These are phyloP conservation scores for Andrena trimmerana DNA, from an alignment of 2,888 invertebrate species.

Conservation along the genomic window DNA sequence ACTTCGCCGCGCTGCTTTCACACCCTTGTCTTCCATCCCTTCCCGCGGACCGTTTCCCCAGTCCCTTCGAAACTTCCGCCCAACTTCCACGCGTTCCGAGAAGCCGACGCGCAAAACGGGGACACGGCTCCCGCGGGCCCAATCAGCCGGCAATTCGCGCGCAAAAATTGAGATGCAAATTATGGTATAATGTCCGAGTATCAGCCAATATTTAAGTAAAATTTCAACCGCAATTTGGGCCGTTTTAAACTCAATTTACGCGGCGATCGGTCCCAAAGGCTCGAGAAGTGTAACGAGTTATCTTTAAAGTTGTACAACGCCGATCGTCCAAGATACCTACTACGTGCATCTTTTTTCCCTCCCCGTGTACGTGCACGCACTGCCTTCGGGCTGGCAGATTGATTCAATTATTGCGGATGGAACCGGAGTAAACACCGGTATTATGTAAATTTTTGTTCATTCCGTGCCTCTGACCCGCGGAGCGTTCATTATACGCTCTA, in stretches of 20 bases:
- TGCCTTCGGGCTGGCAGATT: conserved; percentile 15
- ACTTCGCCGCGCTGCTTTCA: conserved; percentile 60
- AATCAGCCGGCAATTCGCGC: conserved; percentile 36
- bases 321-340: conserved; percentile 26
- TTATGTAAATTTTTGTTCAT: conserved; percentile 58
- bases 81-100: conserved; percentile 11
- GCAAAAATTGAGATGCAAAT: conserved; percentile 41
- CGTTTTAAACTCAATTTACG: conserved; percentile 47
- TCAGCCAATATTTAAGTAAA: conserved; percentile 18
- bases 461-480: conserved; percentile 38
- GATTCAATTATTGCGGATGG: conserved; percentile 53
- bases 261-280: background rate
- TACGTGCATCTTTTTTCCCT: background rate
- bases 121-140: conserved; percentile 3
- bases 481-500: conserved; percentile 57
- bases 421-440: conserved; percentile 43
- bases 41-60: conserved; percentile 7
- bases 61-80: background rate
- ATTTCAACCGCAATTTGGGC: conserved; percentile 50
- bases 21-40: conserved; percentile 22
- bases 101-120: background rate
- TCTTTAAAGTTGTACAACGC: conserved; percentile 15
- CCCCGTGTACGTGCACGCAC: background rate
- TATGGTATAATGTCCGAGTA: conserved; percentile 26
- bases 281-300: conserved; percentile 17